Evolutionary conservation across 1,140 invertebrate species (phyloP).

Genomic region (Drosophila lacteicornis): DNA sequence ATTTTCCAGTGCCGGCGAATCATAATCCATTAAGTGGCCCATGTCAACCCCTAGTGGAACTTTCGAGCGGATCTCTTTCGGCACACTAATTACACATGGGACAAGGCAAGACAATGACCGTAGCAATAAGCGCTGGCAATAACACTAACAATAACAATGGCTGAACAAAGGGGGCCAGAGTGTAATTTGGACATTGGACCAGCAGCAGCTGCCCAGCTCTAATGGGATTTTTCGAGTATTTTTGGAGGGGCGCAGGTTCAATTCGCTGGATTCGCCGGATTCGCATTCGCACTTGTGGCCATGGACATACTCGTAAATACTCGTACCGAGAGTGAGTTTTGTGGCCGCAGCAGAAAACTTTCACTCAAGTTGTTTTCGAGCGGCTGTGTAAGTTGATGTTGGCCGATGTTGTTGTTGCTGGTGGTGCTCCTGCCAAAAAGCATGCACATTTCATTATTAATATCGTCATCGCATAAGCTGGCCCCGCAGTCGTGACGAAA

Average conservation of each 20-base stretch:
- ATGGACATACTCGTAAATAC: constrained; percentile 35
- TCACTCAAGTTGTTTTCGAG: constrained; percentile 72
- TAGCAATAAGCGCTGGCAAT: constrained; percentile 34
- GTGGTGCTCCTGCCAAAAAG: constrained; percentile 77
- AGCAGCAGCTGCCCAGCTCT: constrained; percentile 42
- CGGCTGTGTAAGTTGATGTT: constrained; percentile 25
- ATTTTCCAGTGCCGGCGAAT: constrained; percentile 39
- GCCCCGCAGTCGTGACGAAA: constrained; percentile 70
- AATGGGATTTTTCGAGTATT: constrained; percentile 50
- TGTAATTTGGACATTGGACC: constrained; percentile 49
- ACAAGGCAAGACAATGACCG: constrained; percentile 36
- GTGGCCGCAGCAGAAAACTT: constrained; percentile 59
- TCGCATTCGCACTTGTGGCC: constrained; percentile 45
- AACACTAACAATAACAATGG: constrained; percentile 7
- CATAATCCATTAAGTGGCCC: constrained; percentile 70
- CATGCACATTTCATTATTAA: constrained; percentile 77
- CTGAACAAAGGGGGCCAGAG: constrained; percentile 41
- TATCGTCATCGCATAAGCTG: constrained; percentile 64
- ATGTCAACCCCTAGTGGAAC: constrained; percentile 29
- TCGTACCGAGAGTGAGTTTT: constrained; percentile 40
- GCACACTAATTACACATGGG: constrained; percentile 66
- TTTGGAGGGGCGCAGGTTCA: constrained; percentile 43
- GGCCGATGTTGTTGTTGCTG: constrained; percentile 45
- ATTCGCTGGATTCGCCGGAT: constrained; percentile 34
- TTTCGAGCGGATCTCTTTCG: constrained; percentile 61